Evolutionary conservation across 2,113 vertebrate species (phyloP), one percentile per base, ranked within the genome.

Genomic region (Cyprinodon variegatus): DNA sequence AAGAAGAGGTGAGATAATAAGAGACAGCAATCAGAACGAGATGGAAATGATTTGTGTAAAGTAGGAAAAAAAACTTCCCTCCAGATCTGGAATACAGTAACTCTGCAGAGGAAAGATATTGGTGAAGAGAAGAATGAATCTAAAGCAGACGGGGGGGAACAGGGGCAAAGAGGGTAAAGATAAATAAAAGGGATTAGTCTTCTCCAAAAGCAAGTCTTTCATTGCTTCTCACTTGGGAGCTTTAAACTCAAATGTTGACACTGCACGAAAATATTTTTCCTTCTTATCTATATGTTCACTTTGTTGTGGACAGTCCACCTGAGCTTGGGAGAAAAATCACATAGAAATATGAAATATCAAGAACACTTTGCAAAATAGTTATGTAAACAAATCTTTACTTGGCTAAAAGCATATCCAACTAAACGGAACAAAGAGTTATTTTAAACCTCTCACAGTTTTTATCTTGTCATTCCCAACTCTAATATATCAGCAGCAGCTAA

Each of bases 31-130:
- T 48, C 29, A 61, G 77, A 79, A 65, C 8, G 61, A 81, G 73
- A 79, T 77, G 75, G 37, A 45, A 72, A 84, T 87, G 82, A 89
- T 70, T 90, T 79, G 89, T 84, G 70, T 78, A 70, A 70, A 81
- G 78, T 15, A 62, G 63, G 37, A 62, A 29, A 39, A 15, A 59
- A 40, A 29, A 63, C 66, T 4, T 3, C 36, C 45, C 46, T 74
- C 4, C 37, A 70, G 72, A 60, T 74, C 39, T 60, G 68, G 65
- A 72, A 43, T 37, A 63, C 70, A 68, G 66, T 68, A 72, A 69
- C 50, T 50, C 68, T 70, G 38, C 4, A 41, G 72, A 81, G 71
- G 59, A 74, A 71, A 63, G 43, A 65, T 68, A 78, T 29, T 70
- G 50, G 69, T 46, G 46, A 46, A 68, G 43, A 78, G 73, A 66